Base-by-base conservation (phyloP, 2,113 vertebrate genomes). In the Epinephelus cyanopodus region DNA sequence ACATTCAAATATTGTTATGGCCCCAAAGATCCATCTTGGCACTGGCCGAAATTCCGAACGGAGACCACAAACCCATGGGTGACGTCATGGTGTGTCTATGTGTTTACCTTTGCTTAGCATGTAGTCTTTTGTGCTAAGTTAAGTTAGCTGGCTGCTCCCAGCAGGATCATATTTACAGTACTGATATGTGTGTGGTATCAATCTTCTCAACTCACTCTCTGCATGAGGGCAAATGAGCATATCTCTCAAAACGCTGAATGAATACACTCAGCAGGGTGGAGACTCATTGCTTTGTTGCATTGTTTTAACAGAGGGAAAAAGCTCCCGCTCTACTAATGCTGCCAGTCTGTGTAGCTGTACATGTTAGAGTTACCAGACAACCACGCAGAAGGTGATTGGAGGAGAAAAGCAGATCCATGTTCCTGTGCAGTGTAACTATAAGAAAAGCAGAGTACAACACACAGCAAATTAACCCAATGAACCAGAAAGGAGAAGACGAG, bases 401-500 rank as follows among this genome's bases (percentile, higher is more conserved):
- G 27, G 10, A 70, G 47, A 75, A 17, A 53, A 72, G 48, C 57
- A 25, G 14, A 81, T 81, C 47, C 25, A 54, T 37, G 58, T 85
- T 63, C 63, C 74, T 76, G 75, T 78, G 42, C 84, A 80, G 29
- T 82, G 52, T 39, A 42, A 60, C 48, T 75, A 52, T 39, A 71
- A 57, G 57, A 71, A 60, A 48, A 33, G 29, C 15, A 25, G 48
- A 74, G 42, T 63, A 61, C 53, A 75, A 64, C 67, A 62, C 13
- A 66, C 48, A 66, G 56, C 47, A 86, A 79, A 84, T 76, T 42
- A 79, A 89, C 62, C 68, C 82, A 61, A 56, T 64, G 79, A 85
- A 82, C 79, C 76, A 81, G 85, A 90, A 78, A 89, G 62, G 25
- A 62, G 61, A 75, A 45, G 71, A 84, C 3, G 7, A 53, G 80